Conservation (phyloP, 2,888 invertebrate species). For the Macrophya alboannulata region DNA sequence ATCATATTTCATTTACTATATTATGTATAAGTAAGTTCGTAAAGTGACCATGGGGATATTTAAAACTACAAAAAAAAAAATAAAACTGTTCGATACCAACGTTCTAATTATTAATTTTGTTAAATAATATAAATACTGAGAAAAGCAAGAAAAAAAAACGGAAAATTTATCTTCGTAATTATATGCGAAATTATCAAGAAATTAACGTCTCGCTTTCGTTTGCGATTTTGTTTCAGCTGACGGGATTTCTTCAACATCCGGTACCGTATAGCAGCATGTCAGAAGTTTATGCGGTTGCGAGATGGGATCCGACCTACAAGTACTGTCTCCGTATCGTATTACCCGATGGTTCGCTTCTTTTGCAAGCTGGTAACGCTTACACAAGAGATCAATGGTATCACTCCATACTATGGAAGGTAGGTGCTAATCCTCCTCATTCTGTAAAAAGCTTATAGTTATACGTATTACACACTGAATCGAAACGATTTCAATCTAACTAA, state of each 20-base stretch:
- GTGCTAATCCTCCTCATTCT: constrained; percentile 63
- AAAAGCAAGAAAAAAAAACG: too few species aligned
- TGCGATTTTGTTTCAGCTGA: constrained; percentile 81
- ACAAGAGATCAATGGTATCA: constrained; percentile 92
- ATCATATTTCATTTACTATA: too few species aligned
- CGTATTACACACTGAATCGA: too few species aligned
- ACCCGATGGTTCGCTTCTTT: constrained; percentile 88
- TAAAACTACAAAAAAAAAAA: too few species aligned
- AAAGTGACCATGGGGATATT: too few species aligned
- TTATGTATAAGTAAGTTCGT: too few species aligned
- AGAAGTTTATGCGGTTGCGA: constrained; percentile 88
- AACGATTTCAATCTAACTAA: not conserved
- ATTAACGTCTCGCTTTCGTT: not conserved
- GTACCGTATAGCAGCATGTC: constrained; percentile 89
- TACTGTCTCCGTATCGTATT: constrained; percentile 90
- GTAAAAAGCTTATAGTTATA: not conserved
- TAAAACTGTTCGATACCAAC: too few species aligned
- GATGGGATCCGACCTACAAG: constrained; percentile 91
- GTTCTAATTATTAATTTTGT: too few species aligned
- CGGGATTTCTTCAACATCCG: constrained; percentile 85
- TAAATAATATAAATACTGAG: too few species aligned
- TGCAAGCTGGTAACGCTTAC: constrained; percentile 89
- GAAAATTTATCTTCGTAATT: too few species aligned
- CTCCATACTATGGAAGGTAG: constrained; percentile 90
- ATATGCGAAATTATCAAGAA: not conserved